Conservation (phyloP, 64 coral and sea anemone species). For the Dendrophyllia cribrosa region DNA sequence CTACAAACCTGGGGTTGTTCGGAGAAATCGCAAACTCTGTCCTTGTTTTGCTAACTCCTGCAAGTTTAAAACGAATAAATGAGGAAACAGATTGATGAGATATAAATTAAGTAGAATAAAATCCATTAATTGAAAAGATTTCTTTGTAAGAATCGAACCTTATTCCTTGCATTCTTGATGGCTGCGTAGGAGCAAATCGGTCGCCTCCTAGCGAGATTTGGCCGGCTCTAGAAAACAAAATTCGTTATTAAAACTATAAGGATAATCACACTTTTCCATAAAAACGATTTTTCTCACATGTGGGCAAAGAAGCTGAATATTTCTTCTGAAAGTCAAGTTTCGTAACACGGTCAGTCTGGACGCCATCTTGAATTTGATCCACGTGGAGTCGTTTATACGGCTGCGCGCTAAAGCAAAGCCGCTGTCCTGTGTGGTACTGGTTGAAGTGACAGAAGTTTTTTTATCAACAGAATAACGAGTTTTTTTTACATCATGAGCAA, state of each 20-base stretch:
- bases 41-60: background rate
- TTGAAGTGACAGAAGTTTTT: no score
- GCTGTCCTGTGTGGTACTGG: background rate
- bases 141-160: background rate
- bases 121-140: background rate
- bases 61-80: background rate
- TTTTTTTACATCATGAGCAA: conserved; percentile 82
- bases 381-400: conserved; percentile 29
- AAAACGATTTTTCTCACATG: background rate
- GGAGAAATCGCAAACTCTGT: background rate
- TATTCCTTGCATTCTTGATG: background rate
- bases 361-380: conserved; percentile 58
- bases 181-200: background rate
- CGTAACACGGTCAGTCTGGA: conserved; percentile 20
- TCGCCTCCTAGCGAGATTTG: background rate
- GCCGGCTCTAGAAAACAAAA: conserved; percentile 14
- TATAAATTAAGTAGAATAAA: background rate
- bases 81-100: background rate
- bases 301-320: conserved; percentile 9
- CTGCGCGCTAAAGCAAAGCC: background rate
- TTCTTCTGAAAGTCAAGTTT: conserved; percentile 28
- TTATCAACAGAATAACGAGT: background rate
- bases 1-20: conserved; percentile 14
- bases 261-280: background rate
- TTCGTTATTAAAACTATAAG: background rate